Conservation (phyloP, 2,888 invertebrate species). For the Tetragonisca angustula region DNA sequence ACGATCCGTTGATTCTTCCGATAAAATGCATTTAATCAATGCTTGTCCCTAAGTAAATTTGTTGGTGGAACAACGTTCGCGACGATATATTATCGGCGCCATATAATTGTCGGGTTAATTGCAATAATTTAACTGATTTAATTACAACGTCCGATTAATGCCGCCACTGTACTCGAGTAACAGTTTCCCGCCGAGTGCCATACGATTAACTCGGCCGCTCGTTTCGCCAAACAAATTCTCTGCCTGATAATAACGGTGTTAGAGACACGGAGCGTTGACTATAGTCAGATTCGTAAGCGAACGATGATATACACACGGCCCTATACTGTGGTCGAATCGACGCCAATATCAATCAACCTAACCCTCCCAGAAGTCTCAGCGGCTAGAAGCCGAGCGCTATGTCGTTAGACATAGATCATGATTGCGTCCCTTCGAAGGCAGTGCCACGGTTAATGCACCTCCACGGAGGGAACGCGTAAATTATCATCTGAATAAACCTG, state of each 20-base stretch:
- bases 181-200: conserved; percentile 19
- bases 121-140: conserved; percentile 52
- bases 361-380: conserved; percentile 41
- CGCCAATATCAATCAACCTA: conserved; percentile 61
- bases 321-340: conserved; percentile 33
- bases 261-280: conserved; percentile 10
- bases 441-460: conserved; percentile 56
- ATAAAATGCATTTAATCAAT: conserved; percentile 26
- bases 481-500: conserved; percentile 44
- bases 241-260: conserved; percentile 21
- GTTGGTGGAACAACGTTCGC: conserved; percentile 16
- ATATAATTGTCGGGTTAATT: conserved; percentile 51
- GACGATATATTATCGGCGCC: conserved; percentile 26
- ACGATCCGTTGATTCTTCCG: conserved; percentile 17
- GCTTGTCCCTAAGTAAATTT: conserved; percentile 39
- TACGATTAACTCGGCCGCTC: conserved; percentile 28
- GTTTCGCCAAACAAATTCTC: conserved; percentile 33
- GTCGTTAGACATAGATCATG: conserved; percentile 53
- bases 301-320: conserved; percentile 9
- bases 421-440: conserved; percentile 51
- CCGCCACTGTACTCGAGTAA: conserved; percentile 22
- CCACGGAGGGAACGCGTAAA: conserved; percentile 28
- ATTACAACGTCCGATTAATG: conserved; percentile 50
- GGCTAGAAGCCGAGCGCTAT: conserved; percentile 2
- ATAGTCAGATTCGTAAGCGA: conserved; percentile 30